Conservation (phyloP, 2,113 vertebrate genomes). For the Alectura lathami region DNA sequence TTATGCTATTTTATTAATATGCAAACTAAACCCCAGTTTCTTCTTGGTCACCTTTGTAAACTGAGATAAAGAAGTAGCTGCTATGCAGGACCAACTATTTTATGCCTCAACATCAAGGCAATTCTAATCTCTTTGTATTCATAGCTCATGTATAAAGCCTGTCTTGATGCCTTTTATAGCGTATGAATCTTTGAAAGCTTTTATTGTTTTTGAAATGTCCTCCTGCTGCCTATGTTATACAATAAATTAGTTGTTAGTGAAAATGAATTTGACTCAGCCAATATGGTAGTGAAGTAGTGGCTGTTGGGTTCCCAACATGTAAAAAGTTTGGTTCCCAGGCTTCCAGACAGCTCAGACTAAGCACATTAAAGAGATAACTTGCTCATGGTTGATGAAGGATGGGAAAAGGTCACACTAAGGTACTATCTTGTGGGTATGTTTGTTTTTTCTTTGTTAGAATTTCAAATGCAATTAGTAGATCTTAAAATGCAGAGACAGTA, state of each 20-base stretch:
- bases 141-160: background rate
- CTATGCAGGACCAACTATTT: background rate
- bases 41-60: background rate
- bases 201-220: background rate
- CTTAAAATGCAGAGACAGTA: background rate
- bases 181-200: background rate
- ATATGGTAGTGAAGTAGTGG: background rate
- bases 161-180: background rate
- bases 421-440: background rate
- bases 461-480: background rate
- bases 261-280: background rate
- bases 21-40: background rate
- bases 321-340: background rate
- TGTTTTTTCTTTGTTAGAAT: background rate
- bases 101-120: background rate
- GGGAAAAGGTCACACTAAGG: background rate
- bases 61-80: background rate
- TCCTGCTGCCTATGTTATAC: background rate
- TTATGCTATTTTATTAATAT: background rate
- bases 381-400: background rate
- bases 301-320: background rate
- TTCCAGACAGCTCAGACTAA: background rate
- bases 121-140: background rate
- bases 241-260: constrained; percentile 6
- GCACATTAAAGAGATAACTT: background rate